Evolutionary conservation across 2,113 vertebrate species (phyloP).

Genomic region (Chauna torquata): DNA sequence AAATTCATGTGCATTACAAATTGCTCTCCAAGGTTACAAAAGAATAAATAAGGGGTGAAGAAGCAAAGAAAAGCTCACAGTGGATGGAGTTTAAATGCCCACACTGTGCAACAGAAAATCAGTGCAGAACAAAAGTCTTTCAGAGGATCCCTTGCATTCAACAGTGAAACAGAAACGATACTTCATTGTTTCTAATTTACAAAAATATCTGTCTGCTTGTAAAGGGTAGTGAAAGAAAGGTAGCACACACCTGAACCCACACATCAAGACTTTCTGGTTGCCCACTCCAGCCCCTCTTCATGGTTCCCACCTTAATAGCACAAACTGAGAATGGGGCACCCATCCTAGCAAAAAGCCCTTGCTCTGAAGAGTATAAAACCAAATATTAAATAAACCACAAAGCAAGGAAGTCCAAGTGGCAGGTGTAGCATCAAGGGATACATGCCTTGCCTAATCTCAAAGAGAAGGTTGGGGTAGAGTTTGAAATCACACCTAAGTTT

Average conservation of each 20-base stretch:
- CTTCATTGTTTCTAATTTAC: background rate
- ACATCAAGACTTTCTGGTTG: background rate
- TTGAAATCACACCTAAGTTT: background rate
- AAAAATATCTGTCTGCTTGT: fast-evolving
- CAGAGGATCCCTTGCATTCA: fast-evolving
- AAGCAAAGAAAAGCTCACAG: background rate
- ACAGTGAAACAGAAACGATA: background rate
- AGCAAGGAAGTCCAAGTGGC: background rate
- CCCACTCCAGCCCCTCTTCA: background rate
- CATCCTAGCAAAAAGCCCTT: background rate
- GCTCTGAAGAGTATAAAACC: background rate
- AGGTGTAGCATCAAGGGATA: background rate
- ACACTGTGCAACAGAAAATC: background rate
- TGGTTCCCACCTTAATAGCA: background rate
- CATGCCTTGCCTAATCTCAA: background rate
- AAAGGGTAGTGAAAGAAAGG: background rate
- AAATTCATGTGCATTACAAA: background rate
- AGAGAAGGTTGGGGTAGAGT: background rate
- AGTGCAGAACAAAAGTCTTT: background rate
- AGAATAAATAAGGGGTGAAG: background rate
- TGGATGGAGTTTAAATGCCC: background rate
- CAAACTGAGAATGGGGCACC: background rate
- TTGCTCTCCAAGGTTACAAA: conserved; percentile 24
- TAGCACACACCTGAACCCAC: background rate
- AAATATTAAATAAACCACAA: background rate